Percentiles rank a stretch among this genome's conserved stretches.
These are phyloP conservation scores for Sebastes iracundus DNA, from an alignment of 2,797 vertebrate species.

Conservation along the genomic window DNA sequence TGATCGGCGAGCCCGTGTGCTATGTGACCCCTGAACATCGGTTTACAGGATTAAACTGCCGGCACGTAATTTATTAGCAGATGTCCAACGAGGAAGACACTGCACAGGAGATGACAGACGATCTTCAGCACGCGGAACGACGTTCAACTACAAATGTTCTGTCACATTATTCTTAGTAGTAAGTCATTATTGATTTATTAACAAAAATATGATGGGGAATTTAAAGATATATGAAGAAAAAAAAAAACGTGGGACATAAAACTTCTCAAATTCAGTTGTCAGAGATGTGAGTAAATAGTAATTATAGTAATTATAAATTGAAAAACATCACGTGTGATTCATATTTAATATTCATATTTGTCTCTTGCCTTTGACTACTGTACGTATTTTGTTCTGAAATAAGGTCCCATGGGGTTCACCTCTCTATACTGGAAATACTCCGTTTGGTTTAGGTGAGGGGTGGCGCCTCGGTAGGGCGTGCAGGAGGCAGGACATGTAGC, in stretches of 20 bases:
- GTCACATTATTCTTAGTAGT: background rate
- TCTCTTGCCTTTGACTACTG: too few species aligned
- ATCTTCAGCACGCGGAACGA: background rate
- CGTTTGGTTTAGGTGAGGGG: too few species aligned
- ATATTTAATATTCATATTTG: too few species aligned
- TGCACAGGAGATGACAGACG: background rate
- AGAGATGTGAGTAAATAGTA: background rate
- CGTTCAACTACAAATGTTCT: background rate
- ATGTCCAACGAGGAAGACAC: conserved; percentile 7
- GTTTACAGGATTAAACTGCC: conserved; percentile 28
- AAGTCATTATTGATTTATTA: background rate
- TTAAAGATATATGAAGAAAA: background rate
- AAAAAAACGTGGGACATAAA: background rate
- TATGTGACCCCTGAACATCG: conserved; percentile 37
- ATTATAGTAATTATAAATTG: too few species aligned
- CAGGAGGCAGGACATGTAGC: too few species aligned
- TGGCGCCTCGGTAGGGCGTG: fast-evolving
- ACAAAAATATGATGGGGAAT: background rate
- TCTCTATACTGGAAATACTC: too few species aligned
- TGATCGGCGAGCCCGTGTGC: background rate
- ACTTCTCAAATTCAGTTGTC: background rate
- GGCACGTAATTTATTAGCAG: conserved; percentile 40
- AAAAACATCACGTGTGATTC: too few species aligned
- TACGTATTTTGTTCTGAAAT: too few species aligned
- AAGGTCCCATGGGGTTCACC: too few species aligned